These are phyloP conservation scores for Danio tinwini DNA, from an alignment of 2,797 vertebrate genomes.

Conservation along the genomic window DNA sequence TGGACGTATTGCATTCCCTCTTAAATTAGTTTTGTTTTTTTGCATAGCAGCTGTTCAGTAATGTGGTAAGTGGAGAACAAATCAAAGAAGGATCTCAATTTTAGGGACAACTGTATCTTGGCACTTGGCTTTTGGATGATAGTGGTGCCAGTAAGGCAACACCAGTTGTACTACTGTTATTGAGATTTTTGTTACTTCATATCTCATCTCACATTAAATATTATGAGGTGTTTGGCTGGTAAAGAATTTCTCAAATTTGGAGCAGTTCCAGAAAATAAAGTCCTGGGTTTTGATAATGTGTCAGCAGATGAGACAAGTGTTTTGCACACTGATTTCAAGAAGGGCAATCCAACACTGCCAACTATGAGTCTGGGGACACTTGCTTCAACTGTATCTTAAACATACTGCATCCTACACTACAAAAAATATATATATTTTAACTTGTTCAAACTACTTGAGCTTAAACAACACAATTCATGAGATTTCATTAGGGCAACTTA, in stretches of 20 bases:
- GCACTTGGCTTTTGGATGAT: background rate
- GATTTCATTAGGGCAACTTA: too few species aligned
- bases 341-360: slow-evolving; percentile 20
- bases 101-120: slow-evolving; percentile 58
- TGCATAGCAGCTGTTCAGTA: slow-evolving; percentile 58
- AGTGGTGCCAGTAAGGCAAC: background rate
- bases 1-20: slow-evolving; percentile 40
- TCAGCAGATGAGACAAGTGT: slow-evolving; percentile 43
- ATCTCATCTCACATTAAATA: slow-evolving; percentile 13
- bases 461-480: too few species aligned
- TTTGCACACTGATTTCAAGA: slow-evolving; percentile 17
- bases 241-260: slow-evolving; percentile 27
- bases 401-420: slow-evolving; percentile 1
- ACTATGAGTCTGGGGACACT: background rate
- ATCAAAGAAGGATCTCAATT: slow-evolving; percentile 51
- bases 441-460: too few species aligned
- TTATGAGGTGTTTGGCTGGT: slow-evolving; percentile 9
- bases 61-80: slow-evolving; percentile 47
- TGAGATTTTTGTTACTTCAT: too few species aligned
- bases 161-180: background rate
- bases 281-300: slow-evolving; percentile 29
- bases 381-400: background rate
- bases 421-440: too few species aligned
- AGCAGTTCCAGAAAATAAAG: background rate
- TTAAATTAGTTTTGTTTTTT: slow-evolving; percentile 16